Percentiles rank a stretch among this genome's conserved stretches.
Conservation (phyloP, 2,888 invertebrate genomes). For the Nomada ferruginata region DNA sequence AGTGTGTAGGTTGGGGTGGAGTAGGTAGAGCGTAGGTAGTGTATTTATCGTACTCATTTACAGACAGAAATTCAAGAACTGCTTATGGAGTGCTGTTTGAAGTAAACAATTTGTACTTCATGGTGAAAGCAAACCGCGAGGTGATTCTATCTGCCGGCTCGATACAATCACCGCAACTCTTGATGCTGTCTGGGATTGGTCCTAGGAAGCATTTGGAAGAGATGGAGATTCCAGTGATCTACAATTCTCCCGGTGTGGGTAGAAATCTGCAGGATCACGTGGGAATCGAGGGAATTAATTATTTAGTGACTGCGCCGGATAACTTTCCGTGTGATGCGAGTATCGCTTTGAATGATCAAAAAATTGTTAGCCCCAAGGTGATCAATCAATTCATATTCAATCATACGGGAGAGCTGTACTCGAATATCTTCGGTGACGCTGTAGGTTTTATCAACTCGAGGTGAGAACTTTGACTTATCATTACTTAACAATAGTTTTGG, state of each 20-base stretch:
- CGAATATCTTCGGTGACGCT: background rate
- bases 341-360: slow-evolving; percentile 11
- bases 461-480: slow-evolving; percentile 34
- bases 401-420: slow-evolving; percentile 23
- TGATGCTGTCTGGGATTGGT: slow-evolving; percentile 95
- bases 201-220: slow-evolving; percentile 87
- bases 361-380: background rate
- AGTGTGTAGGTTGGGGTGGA: too few species aligned
- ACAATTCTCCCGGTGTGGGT: slow-evolving; percentile 90
- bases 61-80: slow-evolving; percentile 83
- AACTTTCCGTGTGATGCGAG: background rate
- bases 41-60: background rate
- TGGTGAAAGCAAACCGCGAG: slow-evolving; percentile 87
- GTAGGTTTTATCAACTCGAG: slow-evolving; percentile 54
- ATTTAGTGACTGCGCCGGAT: slow-evolving; percentile 86
- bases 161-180: slow-evolving; percentile 92
- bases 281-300: slow-evolving; percentile 90
- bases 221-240: slow-evolving; percentile 87
- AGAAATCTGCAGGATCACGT: slow-evolving; percentile 93
- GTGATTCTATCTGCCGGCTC: slow-evolving; percentile 94
- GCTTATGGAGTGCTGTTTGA: slow-evolving; percentile 89
- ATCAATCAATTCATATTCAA: slow-evolving; percentile 24
- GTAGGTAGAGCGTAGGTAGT: too few species aligned
- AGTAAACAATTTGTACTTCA: slow-evolving; percentile 84
- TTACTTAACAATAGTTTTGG: background rate